These are phyloP conservation scores for Phocoena phocoena DNA, from an alignment of 2,113 vertebrate species.

Conservation along the genomic window DNA sequence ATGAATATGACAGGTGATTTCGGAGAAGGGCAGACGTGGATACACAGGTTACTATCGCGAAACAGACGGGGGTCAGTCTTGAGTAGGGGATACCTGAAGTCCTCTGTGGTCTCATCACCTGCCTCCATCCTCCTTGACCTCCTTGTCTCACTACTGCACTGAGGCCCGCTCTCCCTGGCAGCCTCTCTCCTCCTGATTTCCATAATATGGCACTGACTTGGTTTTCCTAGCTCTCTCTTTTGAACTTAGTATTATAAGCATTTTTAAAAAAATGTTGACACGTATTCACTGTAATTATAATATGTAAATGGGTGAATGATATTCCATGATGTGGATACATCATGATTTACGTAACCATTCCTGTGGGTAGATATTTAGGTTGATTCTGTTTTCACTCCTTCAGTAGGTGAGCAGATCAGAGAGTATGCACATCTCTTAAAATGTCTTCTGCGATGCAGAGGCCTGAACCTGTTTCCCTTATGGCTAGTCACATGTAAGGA, in stretches of 20 bases:
- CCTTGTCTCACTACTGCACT: not conserved
- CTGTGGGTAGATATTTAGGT: not conserved
- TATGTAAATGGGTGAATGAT: not conserved
- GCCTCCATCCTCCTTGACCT: not conserved
- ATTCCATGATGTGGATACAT: not conserved
- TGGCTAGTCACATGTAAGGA: not conserved
- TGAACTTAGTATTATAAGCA: not conserved
- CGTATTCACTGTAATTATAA: not conserved
- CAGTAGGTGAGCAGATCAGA: not conserved
- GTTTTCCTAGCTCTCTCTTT: not conserved
- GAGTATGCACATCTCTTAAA: not conserved
- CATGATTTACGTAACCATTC: not conserved
- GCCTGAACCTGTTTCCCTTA: not conserved
- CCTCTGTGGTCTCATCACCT: not conserved
- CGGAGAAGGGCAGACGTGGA: not conserved
- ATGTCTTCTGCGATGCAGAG: not conserved
- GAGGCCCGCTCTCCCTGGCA: not conserved
- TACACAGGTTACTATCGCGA: not conserved
- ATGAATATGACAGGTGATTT: not conserved
- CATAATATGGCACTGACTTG: not conserved
- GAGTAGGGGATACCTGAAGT: not conserved
- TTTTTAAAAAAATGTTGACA: not conserved
- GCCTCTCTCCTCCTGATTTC: not conserved
- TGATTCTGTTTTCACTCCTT: not conserved
- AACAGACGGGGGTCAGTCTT: not conserved